Evolutionary conservation across 2,888 invertebrate species (phyloP), one percentile per base, ranked within the genome.

Genomic region (Lasioglossum calceatum): DNA sequence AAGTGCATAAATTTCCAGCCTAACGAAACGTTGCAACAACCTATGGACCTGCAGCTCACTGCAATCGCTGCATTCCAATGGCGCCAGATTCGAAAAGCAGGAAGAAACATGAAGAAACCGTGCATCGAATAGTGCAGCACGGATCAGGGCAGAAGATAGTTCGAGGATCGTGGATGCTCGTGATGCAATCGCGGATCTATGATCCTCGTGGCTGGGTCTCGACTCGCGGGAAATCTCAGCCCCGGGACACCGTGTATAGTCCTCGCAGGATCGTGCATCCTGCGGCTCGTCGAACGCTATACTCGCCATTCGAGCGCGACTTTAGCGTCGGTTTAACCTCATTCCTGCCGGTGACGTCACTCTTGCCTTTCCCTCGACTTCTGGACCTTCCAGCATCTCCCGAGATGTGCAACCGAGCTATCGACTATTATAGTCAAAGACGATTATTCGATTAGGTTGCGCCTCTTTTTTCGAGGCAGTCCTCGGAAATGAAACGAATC

Each of bases 321-420:
- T 93, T 93, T 92, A 92, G 92, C 92, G 87, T 92, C 87, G 90
- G 89, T 91, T 94, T 94, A 94, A 93, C 94, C 95, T 94, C 94
- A 92, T 94, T 95, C 93, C 92, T 89, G 86, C 70, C 39, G 91
- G 87, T 94, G 94, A 95, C 95, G 95, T 95, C 95, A 94, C 83
- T 81, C 85, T 89, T 87, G 92, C 93, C 93, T 94, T 94, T 93
- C 94, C 91, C 94, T 94, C 92, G 91, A 81, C 89, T 64, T 87
- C 86, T 89, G 91, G 89, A 92, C 91, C 92, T 92, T 93, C 91
- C 93, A 92, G 93, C 92, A 93, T 93, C 93, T 93, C 91, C 88
- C 85, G 88, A 92, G 93, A 94, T 92, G 93, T 91, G 89, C 93
- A 93, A 91, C 89, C 58, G 90, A 89, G 84, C 87, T 89, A 93